Evolutionary conservation across 2,888 invertebrate genomes (phyloP), one percentile per base, ranked within the genome.

Genomic region (Timema cristinae): DNA sequence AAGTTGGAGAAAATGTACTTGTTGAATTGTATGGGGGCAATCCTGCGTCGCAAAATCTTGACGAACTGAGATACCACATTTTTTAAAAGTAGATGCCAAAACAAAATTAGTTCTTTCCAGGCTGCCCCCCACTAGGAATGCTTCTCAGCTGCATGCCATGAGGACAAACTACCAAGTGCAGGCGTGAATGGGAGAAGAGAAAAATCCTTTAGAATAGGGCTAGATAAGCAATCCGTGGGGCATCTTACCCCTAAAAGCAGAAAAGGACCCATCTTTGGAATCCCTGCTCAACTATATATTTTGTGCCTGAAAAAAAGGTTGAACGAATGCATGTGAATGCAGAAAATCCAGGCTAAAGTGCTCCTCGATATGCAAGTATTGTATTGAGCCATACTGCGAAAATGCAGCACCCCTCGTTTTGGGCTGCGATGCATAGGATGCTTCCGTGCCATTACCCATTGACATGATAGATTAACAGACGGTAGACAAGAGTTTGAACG

Each of bases 281-380:
- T 56, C 0, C 56, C 9, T 32, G 32, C 32, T 32, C 32, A 1
- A 32, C 32, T 32, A 4, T 4, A 32, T 32, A 1, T 32, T 4
- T 32, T 32, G 32, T 32, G 32, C 32, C 32, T 32, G 32, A 32
- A 56, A 56, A 56, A 56, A 56, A 10, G n/a, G 56, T 8, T 56
- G n/a, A 5, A 56, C 7, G n/a, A 56, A 13, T 56, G 11, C n/a
- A 56, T 11, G 56, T 56, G n/a, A 1, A 13, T 56, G 56, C 13
- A 56, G 9, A 8, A 56, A 56, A 56, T 5, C 56, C 4, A 5
- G 9, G 56, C 56, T 56, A 7, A 13, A 56, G 7, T 11, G 5
- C 10, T 56, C n/a, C 56, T 56, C 56, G 56, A 56, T 56, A 56
- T 13, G 32, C 56, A 56, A 56, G 56, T 5, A 56, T 56, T 56